Conservation (phyloP, 1,140 invertebrate genomes). For the Meteorus sp. region DNA sequence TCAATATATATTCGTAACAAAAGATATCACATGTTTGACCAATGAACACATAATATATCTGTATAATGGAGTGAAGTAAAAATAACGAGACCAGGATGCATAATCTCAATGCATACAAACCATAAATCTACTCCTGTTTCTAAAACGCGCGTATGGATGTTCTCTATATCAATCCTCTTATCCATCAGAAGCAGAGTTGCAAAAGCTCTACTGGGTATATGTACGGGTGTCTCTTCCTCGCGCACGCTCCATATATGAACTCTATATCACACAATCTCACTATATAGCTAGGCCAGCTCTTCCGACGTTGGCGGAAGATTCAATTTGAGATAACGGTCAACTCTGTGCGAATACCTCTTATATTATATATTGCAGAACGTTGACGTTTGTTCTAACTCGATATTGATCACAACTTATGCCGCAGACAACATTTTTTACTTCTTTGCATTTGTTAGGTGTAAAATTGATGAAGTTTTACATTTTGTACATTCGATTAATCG, state of each 20-base stretch:
- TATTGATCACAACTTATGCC: conserved; percentile 14
- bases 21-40: too few relatives aligned
- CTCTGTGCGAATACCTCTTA: conserved; percentile 36
- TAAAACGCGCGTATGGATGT: too few relatives aligned
- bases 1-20: too few relatives aligned
- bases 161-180: too few relatives aligned
- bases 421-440: conserved; percentile 5
- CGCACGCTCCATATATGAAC: background rate
- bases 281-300: conserved; percentile 12
- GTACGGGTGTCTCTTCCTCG: background rate
- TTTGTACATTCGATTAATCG: too few relatives aligned
- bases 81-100: too few relatives aligned
- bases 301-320: conserved; percentile 39
- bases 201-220: background rate
- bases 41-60: too few relatives aligned
- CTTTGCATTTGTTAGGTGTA: too few relatives aligned
- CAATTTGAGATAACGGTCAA: conserved; percentile 48
- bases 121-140: too few relatives aligned
- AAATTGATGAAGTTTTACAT: too few relatives aligned
- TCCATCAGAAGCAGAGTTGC: conserved; percentile 1
- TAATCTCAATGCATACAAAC: too few relatives aligned
- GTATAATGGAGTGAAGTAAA: too few relatives aligned
- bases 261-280: conserved; percentile 6
- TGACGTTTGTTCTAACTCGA: conserved; percentile 33
- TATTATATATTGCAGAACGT: conserved; percentile 41